Base-by-base conservation (phyloP, 2,797 vertebrate species). In the Sarcophilus harrisii region DNA sequence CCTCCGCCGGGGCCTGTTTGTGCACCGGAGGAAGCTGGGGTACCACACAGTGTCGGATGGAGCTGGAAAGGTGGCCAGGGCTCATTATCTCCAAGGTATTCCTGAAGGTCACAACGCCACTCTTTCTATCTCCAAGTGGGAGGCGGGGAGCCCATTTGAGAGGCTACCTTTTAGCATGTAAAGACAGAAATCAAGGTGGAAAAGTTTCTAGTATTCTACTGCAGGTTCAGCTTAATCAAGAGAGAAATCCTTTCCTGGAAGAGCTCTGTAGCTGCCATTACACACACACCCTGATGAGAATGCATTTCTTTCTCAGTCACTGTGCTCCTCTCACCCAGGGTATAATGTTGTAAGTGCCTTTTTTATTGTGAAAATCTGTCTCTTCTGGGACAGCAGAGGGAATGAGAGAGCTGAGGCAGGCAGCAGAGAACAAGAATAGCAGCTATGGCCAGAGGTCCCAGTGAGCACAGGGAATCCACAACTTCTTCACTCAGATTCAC, bases 81-180 rank as follows among this genome's bases (percentile, higher is more conserved):
- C 97, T 98, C 94, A 11, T 98, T 98, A 94, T 6, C 96, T 91
- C 52, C 58, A 66, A 93, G 94, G 60, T 93, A 93, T 95, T 91
- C 93, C 28, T 95, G 95, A 95, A 97, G 97, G 97, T 98, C 93
- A 66, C 0, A 95, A 90, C 81, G 92, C 57, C 96, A 87, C 0
- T 55, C 90, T 96, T 96, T 58, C 0, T 21, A 95, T 93, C 57
- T 93, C 90, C 55, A 93, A 96, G 59, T 24, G 58, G 73, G 94
- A 91, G 93, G 92, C 92, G 59, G 66, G 81, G 58, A 96, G 54
- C 49, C 4, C 49, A 94, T 92, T 60, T 49, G 66, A 95, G 95
- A 32, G 81, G 52, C 27, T 94, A 55, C 38, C 24, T 73, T 92
- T 91, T 90, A 90, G 29, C 59, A 55, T 91, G 30, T 91, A 45